Conservation (phyloP, 2,797 vertebrate genomes). For the Pseudocheirus occidentalis region DNA sequence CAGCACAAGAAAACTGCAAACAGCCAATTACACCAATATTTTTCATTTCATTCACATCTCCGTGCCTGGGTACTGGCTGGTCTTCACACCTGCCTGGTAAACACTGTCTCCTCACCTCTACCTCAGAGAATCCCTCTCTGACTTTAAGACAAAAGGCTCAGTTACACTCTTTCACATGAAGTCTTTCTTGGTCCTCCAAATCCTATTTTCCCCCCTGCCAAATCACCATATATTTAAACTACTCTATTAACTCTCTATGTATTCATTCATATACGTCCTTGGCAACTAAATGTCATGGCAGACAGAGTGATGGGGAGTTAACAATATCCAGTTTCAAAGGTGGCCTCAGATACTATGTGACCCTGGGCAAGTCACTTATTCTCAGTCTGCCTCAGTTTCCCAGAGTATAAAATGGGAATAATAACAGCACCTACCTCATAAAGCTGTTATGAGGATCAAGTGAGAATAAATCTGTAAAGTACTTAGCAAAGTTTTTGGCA, state of each 20-base stretch:
- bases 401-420: neutral
- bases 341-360: neutral
- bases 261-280: neutral
- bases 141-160: neutral
- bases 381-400: neutral
- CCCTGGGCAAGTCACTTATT: neutral
- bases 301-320: neutral
- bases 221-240: neutral
- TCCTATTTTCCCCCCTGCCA: neutral
- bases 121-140: neutral
- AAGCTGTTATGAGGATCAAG: neutral
- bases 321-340: neutral
- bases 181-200: neutral
- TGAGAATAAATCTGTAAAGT: neutral
- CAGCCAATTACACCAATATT: neutral
- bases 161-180: neutral
- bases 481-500: neutral
- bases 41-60: neutral
- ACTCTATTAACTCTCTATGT: neutral
- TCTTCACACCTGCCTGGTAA: neutral
- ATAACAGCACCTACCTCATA: neutral
- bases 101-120: neutral
- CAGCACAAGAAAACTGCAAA: constrained; percentile 1
- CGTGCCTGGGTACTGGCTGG: neutral
- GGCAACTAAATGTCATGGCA: neutral